phyloP scores from a whole-genome alignment of 1,140 invertebrate species.

The Whitmania pigra region DNA sequence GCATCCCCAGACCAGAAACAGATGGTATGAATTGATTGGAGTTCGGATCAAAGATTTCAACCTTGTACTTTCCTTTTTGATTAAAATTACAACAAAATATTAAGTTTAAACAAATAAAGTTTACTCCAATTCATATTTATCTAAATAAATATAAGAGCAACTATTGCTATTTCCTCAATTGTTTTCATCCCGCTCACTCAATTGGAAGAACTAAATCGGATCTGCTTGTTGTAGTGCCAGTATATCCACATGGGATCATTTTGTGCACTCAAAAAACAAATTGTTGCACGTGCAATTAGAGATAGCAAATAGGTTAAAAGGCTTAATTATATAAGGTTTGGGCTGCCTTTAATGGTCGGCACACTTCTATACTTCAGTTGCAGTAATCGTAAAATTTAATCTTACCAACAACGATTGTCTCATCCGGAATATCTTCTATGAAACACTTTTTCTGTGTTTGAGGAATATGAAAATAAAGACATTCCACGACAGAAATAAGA shows the following conservation, averaged over 20 bases:
- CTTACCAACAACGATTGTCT: conserved; percentile 91
- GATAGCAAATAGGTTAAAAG: neutral
- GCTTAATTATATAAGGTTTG: neutral
- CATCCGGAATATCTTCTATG: conserved; percentile 98
- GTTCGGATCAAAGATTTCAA: conserved; percentile 47
- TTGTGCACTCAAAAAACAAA: no score
- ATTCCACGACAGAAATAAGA: no score
- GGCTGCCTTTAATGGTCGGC: neutral
- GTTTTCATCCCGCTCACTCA: no score
- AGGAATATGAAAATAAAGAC: conserved; percentile 90
- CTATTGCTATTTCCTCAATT: no score
- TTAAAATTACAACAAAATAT: conserved; percentile 3
- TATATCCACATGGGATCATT: no score
- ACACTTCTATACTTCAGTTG: neutral
- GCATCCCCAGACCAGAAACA: conserved; percentile 84
- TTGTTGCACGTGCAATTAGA: neutral
- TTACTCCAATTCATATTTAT: conserved; percentile 4
- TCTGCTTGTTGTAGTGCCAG: no score
- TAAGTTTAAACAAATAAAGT: neutral
- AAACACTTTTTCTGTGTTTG: conserved; percentile 99
- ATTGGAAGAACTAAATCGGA: no score
- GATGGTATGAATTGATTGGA: conserved; percentile 44
- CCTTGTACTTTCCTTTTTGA: conserved; percentile 86
- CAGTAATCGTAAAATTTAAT: neutral
- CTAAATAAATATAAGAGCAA: neutral